Evolutionary conservation across 2,797 vertebrate genomes (phyloP).

Genomic region (Cottoperca gobio): DNA sequence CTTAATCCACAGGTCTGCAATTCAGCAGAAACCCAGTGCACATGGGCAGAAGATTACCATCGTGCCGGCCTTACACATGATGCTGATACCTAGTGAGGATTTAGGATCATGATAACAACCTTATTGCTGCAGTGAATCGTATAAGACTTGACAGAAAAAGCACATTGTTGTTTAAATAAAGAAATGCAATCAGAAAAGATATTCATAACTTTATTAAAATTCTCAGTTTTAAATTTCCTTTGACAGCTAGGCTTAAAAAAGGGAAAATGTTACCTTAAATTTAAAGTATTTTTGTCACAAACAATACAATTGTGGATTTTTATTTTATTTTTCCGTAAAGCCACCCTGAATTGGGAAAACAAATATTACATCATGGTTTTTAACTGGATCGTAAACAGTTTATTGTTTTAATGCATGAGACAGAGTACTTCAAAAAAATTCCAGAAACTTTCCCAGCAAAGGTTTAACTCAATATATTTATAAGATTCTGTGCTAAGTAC

Average conservation of each 20-base stretch:
- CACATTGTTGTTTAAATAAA: neutral
- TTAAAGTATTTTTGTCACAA: neutral
- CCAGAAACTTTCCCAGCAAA: neutral
- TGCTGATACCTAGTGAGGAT: constrained; percentile 23
- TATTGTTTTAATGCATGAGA: neutral
- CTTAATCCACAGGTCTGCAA: constrained; percentile 79
- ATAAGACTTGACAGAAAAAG: neutral
- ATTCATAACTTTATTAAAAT: constrained; percentile 45
- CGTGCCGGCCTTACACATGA: constrained; percentile 36
- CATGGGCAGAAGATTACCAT: constrained; percentile 79
- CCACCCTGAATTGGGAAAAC: constrained; percentile 2
- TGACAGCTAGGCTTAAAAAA: neutral
- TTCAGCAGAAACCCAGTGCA: constrained; percentile 80
- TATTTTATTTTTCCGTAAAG: no score
- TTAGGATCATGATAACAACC: constrained; percentile 50
- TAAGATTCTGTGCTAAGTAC: neutral
- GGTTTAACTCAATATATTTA: neutral
- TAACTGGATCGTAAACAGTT: neutral
- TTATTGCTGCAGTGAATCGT: neutral
- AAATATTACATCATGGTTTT: neutral
- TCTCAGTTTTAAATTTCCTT: neutral
- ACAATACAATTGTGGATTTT: constrained; percentile 3
- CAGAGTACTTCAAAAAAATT: neutral
- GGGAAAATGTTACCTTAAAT: neutral
- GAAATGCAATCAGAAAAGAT: constrained; percentile 18